A percentile compares a stretch with the other conserved stretches of the same genome.
Evolutionary conservation across 1,140 invertebrate genomes (phyloP).

Genomic region (Euborellia annulipes): DNA sequence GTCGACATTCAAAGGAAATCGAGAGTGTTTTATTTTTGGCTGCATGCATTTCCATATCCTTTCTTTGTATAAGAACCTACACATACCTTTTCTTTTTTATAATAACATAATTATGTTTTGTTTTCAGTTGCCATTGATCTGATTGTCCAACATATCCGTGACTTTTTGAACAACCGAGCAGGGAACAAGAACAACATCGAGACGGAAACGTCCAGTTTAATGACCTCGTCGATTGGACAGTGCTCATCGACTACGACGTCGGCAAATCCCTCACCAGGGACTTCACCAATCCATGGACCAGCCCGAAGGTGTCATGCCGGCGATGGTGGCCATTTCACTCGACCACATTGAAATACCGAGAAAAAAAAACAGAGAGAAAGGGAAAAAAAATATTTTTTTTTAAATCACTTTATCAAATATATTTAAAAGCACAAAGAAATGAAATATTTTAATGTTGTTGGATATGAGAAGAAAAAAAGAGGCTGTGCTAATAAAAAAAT

Average conservation of each 20-base stretch:
- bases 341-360: constrained; percentile 8
- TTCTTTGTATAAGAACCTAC: too few species aligned
- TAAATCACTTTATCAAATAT: too few species aligned
- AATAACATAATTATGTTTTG: constrained; percentile 7
- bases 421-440: too few species aligned
- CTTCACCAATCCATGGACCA: constrained; percentile 7
- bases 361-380: background rate
- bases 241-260: too few species aligned
- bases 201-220: background rate
- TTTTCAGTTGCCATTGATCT: constrained; percentile 80
- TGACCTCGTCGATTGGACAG: too few species aligned
- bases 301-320: constrained; percentile 18
- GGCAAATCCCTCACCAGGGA: background rate
- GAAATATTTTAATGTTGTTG: background rate
- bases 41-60: too few species aligned
- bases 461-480: background rate
- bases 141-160: constrained; percentile 86
- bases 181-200: constrained; percentile 10
- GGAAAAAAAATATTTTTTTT: too few species aligned
- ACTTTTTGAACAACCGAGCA: constrained; percentile 46
- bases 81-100: too few species aligned
- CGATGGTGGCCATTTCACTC: constrained; percentile 18
- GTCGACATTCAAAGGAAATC: too few species aligned
- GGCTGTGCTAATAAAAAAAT: background rate
- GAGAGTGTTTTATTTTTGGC: too few species aligned